Evolutionary conservation across 2,888 invertebrate species (phyloP), one percentile per base, ranked within the genome.

Genomic region (Malacosoma neustria): DNA sequence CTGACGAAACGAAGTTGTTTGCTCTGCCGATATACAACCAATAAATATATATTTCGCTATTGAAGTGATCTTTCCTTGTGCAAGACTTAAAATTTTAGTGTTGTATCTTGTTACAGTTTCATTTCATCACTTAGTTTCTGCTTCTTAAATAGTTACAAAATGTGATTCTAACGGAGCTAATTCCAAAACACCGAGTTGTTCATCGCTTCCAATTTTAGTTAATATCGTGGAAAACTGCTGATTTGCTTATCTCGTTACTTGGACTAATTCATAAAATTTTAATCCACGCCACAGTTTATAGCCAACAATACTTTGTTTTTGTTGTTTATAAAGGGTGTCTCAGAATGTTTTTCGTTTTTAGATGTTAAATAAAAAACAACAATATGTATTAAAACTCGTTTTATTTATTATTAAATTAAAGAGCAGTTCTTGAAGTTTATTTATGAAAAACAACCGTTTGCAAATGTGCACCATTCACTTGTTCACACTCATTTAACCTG

Each of bases 281-380:
- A 48, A 38, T 38, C 22, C 35, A 43, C 46, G 4, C 43, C 46
- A 47, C n/a, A 39, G 11, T 13, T 11, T 2, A 2, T 36, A 35
- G 12, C 39, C 39, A 33, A 13, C 9, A 1, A 44, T 39, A 6
- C 3, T 14, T 32, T 11, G 13, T 29, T 34, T 39, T 33, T 32
- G 32, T 41, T 46, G 36, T 29, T 45, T 49, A 31, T 53, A 54
- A 15, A n/a, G n/a, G n/a, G n/a, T n/a, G n/a, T n/a, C n/a, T n/a
- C n/a, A n/a, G n/a, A n/a, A n/a, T n/a, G n/a, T n/a, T n/a, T n/a
- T n/a, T n/a, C n/a, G n/a, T n/a, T n/a, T n/a, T n/a, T n/a, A n/a
- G n/a, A n/a, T n/a, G n/a, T n/a, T n/a, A n/a, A n/a, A n/a, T n/a
- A n/a, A n/a, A n/a, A n/a, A n/a, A n/a, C n/a, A n/a, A n/a, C n/a